Evolutionary conservation across 2,888 invertebrate genomes (phyloP).

Genomic region (Panzeria rudis): DNA sequence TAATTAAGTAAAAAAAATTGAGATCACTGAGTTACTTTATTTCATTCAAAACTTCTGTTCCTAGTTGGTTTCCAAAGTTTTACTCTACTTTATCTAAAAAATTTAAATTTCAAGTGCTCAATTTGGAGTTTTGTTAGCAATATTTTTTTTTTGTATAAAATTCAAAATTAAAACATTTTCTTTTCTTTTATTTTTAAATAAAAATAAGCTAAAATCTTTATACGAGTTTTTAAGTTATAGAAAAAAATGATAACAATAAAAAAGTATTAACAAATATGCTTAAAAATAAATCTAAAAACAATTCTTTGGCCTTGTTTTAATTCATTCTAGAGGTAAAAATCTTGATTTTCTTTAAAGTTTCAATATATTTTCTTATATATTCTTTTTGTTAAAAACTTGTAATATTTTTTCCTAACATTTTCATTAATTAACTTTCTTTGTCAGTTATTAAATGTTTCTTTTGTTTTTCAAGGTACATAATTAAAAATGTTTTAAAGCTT

Average conservation of each 20-base stretch:
- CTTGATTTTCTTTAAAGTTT: constrained; percentile 56
- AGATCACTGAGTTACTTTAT: constrained; percentile 62
- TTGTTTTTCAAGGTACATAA: constrained; percentile 66
- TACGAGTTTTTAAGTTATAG: constrained; percentile 8
- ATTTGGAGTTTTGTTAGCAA: constrained; percentile 53
- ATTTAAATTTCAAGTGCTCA: constrained; percentile 57
- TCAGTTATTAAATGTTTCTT: neutral
- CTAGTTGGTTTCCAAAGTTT: neutral
- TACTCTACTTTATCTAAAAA: too few relatives aligned
- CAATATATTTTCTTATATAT: neutral
- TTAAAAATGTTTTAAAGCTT: constrained; percentile 70
- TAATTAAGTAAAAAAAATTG: constrained; percentile 19
- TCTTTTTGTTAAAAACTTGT: constrained; percentile 48
- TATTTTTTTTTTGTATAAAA: constrained; percentile 24
- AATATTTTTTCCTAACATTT: constrained; percentile 29
- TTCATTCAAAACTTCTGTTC: constrained; percentile 15
- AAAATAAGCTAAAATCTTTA: constrained; percentile 53
- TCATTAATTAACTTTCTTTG: constrained; percentile 40
- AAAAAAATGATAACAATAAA: constrained; percentile 49
- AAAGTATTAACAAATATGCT: constrained; percentile 30
- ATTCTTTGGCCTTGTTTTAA: constrained; percentile 69
- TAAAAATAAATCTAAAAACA: constrained; percentile 61
- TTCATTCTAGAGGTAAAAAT: constrained; percentile 63
- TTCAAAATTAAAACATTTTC: neutral
- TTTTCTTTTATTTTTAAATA: neutral